These are phyloP conservation scores for Paraplagusia blochii DNA, from an alignment of 2,113 vertebrate genomes.

Conservation along the genomic window DNA sequence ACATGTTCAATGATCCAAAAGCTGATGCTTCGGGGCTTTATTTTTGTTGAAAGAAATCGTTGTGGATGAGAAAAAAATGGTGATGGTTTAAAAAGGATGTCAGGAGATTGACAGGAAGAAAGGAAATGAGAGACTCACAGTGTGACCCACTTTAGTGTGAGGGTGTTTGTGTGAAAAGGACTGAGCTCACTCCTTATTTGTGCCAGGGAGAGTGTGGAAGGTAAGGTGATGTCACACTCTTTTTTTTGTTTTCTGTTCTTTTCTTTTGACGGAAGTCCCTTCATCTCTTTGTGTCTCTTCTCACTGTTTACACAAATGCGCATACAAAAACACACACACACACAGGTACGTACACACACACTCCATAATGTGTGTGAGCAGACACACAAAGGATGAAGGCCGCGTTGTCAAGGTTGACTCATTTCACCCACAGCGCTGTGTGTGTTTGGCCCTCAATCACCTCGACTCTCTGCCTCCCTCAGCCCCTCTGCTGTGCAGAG, in stretches of 20 bases:
- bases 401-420: constrained; percentile 32
- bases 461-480: constrained; percentile 9
- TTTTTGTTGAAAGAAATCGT: too few relatives aligned
- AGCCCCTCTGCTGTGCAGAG: constrained; percentile 30
- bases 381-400: not conserved
- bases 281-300: constrained; percentile 12
- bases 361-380: not conserved
- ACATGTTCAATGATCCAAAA: too few relatives aligned
- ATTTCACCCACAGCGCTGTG: constrained; percentile 13
- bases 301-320: not conserved
- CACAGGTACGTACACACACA: not conserved
- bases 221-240: constrained; percentile 38
- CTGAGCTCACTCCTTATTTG: constrained; percentile 36
- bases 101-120: constrained; percentile 24
- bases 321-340: not conserved
- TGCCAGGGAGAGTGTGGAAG: constrained; percentile 13
- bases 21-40: too few relatives aligned
- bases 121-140: constrained; percentile 24
- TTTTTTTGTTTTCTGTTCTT: constrained; percentile 28
- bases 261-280: constrained; percentile 15
- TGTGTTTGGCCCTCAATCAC: constrained; percentile 13
- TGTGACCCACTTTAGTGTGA: constrained; percentile 25
- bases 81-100: constrained; percentile 25
- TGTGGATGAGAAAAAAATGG: constrained; percentile 23
- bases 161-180: constrained; percentile 16